Evolutionary conservation across 2,113 vertebrate species (phyloP).

Genomic region (Balaenoptera acutorostrata): DNA sequence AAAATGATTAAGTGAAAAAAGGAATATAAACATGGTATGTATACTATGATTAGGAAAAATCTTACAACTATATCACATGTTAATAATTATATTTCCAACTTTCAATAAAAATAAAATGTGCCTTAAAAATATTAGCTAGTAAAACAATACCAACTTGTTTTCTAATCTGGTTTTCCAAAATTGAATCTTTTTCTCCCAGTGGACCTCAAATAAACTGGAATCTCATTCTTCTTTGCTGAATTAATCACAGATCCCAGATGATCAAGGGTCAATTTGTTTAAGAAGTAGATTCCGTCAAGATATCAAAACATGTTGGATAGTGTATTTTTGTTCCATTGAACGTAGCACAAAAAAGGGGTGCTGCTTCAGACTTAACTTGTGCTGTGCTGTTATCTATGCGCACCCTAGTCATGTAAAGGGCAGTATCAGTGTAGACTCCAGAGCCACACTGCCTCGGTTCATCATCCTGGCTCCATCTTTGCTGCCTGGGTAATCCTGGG

Average conservation of each 20-base stretch:
- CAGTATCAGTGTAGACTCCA: background rate
- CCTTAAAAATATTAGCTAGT: slow-evolving; percentile 5
- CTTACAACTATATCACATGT: background rate
- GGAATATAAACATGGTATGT: background rate
- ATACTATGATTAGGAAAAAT: background rate
- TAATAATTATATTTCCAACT: background rate
- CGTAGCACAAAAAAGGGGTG: background rate
- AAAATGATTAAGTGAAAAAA: background rate
- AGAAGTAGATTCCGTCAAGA: slow-evolving; percentile 31
- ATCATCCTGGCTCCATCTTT: background rate
- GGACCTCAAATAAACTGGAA: slow-evolving; percentile 23
- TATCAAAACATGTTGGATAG: background rate
- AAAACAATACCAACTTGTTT: background rate
- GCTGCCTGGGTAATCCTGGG: background rate
- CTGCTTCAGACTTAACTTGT: background rate
- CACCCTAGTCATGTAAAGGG: background rate
- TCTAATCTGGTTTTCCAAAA: background rate
- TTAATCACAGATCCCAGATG: slow-evolving; percentile 21
- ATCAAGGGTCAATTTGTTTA: background rate
- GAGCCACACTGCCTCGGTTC: background rate
- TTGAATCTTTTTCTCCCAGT: background rate
- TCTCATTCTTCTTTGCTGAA: slow-evolving; percentile 26
- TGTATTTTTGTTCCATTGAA: slow-evolving; percentile 15
- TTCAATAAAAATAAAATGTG: background rate
- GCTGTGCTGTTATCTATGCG: background rate